Conservation (phyloP, 2,113 vertebrate species). For the Oryctolagus cuniculus region mOryCun1.1 NC_091435.1:62189001-62189500, state of each 20-base stretch:
- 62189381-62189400: neutral
- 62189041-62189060: no score
- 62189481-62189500: neutral
- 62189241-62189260: neutral
- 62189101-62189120: no score
- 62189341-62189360: constrained; percentile 17
- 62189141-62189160: neutral
- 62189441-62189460: neutral
- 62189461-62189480: neutral
- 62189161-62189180: neutral
- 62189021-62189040: no score
- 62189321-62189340: neutral
- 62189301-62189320: neutral
- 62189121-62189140: no score
- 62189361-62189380: neutral
- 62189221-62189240: neutral
- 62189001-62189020: no score
- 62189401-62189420: neutral
- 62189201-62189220: neutral
- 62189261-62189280: neutral
- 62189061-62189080: no score
- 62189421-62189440: neutral
- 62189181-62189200: neutral
- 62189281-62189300: neutral
- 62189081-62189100: no score